These are phyloP conservation scores for Odontomyia ornata DNA, from an alignment of 2,888 invertebrate genomes.

Conservation along the genomic window DNA sequence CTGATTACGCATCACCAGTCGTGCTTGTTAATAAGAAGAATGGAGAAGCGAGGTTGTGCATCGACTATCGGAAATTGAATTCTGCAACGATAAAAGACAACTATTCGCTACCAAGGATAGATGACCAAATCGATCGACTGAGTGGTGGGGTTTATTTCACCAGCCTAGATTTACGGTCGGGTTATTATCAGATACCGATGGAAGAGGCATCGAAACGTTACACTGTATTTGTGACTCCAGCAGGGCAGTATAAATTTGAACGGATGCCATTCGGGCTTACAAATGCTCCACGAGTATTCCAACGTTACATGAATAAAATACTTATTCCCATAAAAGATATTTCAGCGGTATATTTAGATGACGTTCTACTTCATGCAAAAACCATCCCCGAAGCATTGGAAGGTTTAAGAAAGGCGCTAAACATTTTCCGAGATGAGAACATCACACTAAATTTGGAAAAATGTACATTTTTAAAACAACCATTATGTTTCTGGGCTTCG, in stretches of 20 bases:
- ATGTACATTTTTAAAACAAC: too few species aligned
- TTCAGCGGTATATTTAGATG: too few species aligned
- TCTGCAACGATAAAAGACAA: slow-evolving; percentile 54
- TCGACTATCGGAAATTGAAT: slow-evolving; percentile 51
- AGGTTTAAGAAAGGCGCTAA: too few species aligned
- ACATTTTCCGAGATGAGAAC: not conserved
- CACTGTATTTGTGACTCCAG: slow-evolving; percentile 57
- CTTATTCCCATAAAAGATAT: too few species aligned
- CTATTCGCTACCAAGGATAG: slow-evolving; percentile 61
- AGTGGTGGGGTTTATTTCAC: slow-evolving; percentile 56
- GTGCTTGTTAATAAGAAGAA: too few species aligned
- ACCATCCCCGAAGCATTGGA: too few species aligned
- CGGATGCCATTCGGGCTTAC: slow-evolving; percentile 57
- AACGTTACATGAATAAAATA: slow-evolving; percentile 51
- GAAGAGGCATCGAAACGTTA: slow-evolving; percentile 54
- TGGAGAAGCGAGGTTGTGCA: too few species aligned
- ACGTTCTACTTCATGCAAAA: too few species aligned
- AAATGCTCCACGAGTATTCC: slow-evolving; percentile 57
- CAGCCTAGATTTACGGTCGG: slow-evolving; percentile 58
- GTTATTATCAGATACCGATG: slow-evolving; percentile 59
- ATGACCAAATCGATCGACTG: slow-evolving; percentile 55
- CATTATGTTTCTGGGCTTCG: too few species aligned
- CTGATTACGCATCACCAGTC: not conserved
- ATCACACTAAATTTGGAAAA: too few species aligned
- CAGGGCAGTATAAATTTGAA: slow-evolving; percentile 55